These are phyloP conservation scores for Rafetus swinhoei DNA, from an alignment of 2,113 vertebrate genomes.

Conservation along the genomic window DNA sequence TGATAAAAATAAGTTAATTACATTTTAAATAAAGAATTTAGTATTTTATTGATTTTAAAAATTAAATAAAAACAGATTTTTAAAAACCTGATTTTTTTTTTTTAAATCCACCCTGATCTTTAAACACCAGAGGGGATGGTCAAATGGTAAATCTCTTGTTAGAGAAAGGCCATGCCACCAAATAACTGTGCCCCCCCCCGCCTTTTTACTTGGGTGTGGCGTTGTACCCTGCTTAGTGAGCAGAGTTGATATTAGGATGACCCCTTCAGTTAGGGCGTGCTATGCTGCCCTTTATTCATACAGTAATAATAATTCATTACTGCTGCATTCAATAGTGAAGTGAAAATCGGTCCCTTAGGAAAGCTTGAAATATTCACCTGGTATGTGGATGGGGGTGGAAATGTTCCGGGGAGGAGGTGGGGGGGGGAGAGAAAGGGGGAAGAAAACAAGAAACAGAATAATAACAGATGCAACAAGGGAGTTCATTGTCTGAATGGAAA, in stretches of 20 bases:
- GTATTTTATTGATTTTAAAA: too few species aligned
- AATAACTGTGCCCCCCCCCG: not conserved
- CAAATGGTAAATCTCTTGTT: not conserved
- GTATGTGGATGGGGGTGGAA: slow-evolving; percentile 53
- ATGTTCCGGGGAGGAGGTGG: slow-evolving; percentile 45
- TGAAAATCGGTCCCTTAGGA: slow-evolving; percentile 51
- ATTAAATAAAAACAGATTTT: too few species aligned
- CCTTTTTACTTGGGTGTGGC: not conserved
- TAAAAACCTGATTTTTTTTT: too few species aligned
- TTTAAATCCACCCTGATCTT: not conserved
- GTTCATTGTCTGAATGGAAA: slow-evolving; percentile 26
- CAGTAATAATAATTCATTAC: not conserved
- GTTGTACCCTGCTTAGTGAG: not conserved
- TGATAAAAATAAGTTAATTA: too few species aligned
- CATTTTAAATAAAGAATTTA: too few species aligned
- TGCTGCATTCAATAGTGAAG: not conserved
- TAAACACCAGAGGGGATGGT: not conserved
- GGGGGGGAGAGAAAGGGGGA: not conserved
- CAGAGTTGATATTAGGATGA: not conserved
- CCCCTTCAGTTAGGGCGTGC: not conserved
- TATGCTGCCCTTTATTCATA: not conserved
- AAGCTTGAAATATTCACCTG: slow-evolving; percentile 60
- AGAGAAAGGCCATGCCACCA: not conserved
- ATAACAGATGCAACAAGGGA: not conserved
- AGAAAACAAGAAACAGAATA: slow-evolving; percentile 37